Evolutionary conservation across 2,888 invertebrate genomes (phyloP).

Genomic region (Lamproptera curius): DNA sequence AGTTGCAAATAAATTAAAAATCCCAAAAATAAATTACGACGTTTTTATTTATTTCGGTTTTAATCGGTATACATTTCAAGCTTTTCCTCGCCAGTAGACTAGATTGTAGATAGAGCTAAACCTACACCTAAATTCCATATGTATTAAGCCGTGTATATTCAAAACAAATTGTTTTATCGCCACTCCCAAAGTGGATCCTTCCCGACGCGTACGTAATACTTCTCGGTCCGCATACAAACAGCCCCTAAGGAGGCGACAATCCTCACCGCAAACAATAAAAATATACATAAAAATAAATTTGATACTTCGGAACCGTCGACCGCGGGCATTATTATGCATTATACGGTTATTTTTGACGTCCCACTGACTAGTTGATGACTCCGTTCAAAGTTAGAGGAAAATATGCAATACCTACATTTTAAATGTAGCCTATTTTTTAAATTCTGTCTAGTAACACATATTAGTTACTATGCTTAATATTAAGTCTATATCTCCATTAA

Average conservation of each 20-base stretch:
- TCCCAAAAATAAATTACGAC: too few species aligned
- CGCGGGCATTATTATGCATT: constrained; percentile 60
- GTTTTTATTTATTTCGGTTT: too few species aligned
- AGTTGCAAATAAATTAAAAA: too few species aligned
- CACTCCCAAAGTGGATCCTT: constrained; percentile 60
- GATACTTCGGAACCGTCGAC: constrained; percentile 56
- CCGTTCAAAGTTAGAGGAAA: too few species aligned
- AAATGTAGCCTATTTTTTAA: too few species aligned
- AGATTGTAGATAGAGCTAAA: too few species aligned
- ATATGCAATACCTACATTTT: too few species aligned
- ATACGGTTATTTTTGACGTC: constrained; percentile 30
- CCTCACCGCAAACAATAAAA: constrained; percentile 72
- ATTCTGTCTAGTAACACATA: too few species aligned
- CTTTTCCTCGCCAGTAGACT: too few species aligned
- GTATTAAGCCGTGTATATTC: constrained; percentile 51
- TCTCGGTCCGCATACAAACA: constrained; percentile 72
- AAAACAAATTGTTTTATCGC: constrained; percentile 73
- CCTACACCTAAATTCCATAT: constrained; percentile 32
- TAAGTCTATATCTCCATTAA: too few species aligned
- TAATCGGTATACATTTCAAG: too few species aligned
- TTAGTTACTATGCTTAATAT: too few species aligned
- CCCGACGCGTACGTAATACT: constrained; percentile 64
- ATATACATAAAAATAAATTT: constrained; percentile 74
- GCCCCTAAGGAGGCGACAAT: constrained; percentile 72
- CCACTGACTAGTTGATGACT: constrained; percentile 18